phyloP scores from a whole-genome alignment of 2,888 invertebrate genomes.

The Chloromyia formosa region DNA sequence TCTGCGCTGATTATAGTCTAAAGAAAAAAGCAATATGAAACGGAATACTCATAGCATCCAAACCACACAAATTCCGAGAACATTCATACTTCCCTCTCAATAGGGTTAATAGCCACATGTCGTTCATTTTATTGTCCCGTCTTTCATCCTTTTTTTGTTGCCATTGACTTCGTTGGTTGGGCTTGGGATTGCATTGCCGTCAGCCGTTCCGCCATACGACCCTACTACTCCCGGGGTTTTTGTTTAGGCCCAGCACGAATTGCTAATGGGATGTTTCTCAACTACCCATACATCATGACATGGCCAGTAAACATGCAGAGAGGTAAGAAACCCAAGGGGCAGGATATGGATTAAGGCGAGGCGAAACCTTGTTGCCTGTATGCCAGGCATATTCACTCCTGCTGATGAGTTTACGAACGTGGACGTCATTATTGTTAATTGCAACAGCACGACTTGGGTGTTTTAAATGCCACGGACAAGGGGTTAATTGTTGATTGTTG shows the following conservation, averaged over 20 bases:
- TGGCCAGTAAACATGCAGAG: constrained; percentile 21
- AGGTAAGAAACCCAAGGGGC: constrained; percentile 10
- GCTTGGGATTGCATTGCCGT: not conserved
- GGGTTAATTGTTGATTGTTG: constrained; percentile 18
- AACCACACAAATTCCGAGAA: too few species aligned
- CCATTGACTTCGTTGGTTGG: not conserved
- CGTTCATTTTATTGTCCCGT: not conserved
- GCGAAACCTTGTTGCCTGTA: too few species aligned
- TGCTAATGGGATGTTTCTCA: constrained; percentile 35
- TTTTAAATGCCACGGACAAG: constrained; percentile 16
- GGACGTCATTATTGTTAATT: constrained; percentile 30
- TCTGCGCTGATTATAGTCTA: too few species aligned
- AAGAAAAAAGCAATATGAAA: too few species aligned
- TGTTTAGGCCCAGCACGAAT: constrained; percentile 11
- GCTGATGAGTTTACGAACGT: not conserved
- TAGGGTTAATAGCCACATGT: constrained; percentile 22
- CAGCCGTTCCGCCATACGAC: not conserved
- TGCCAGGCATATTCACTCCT: not conserved
- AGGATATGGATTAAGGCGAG: constrained; percentile 2
- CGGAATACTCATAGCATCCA: too few species aligned
- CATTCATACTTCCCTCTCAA: too few species aligned
- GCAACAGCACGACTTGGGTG: constrained; percentile 31
- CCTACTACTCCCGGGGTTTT: too few species aligned
- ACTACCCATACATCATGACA: not conserved
- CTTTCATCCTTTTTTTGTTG: constrained; percentile 1